Percentiles rank a stretch among this genome's conserved stretches.
These are phyloP conservation scores for Dolichoris vasculosae DNA, from an alignment of 1,140 invertebrate genomes.

Conservation along the genomic window DNA sequence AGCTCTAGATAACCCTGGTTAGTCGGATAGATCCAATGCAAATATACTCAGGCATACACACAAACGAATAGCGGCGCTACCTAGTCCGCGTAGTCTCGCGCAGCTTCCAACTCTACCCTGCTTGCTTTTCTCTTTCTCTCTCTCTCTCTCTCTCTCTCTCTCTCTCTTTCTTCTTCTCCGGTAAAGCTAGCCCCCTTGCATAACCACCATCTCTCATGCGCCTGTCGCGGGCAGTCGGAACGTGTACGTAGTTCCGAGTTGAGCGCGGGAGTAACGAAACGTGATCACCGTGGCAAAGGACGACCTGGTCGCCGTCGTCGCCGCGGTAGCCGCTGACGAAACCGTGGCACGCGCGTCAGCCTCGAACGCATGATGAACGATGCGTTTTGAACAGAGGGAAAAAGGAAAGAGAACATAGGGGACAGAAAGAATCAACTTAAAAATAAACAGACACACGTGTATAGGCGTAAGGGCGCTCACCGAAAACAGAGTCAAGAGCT, in stretches of 20 bases:
- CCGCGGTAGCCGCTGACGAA: not conserved
- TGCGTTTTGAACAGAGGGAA: not conserved
- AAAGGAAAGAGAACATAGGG: not conserved
- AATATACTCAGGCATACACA: constrained; percentile 31
- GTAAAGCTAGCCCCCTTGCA: constrained; percentile 59
- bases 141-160: constrained; percentile 26
- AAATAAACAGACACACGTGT: constrained; percentile 36
- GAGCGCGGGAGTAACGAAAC: constrained; percentile 34
- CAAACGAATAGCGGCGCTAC: constrained; percentile 13
- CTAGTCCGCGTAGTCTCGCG: constrained; percentile 47
- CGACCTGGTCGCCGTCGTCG: not conserved
- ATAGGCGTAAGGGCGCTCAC: not conserved
- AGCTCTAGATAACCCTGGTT: constrained; percentile 12
- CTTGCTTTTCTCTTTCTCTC: constrained; percentile 41
- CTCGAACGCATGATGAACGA: constrained; percentile 26
- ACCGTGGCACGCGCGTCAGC: constrained; percentile 8
- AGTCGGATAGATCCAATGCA: constrained; percentile 47
- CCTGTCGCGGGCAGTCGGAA: constrained; percentile 37
- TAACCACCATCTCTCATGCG: constrained; percentile 41
- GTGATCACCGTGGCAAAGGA: constrained; percentile 52
- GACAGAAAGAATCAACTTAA: constrained; percentile 4
- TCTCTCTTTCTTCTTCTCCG: not conserved
- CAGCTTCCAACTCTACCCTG: constrained; percentile 24
- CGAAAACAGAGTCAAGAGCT: not conserved
- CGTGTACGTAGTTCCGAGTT: not conserved